phyloP scores from a whole-genome alignment of 1,140 invertebrate genomes.

The Meloidogyne floridensis region DNA sequence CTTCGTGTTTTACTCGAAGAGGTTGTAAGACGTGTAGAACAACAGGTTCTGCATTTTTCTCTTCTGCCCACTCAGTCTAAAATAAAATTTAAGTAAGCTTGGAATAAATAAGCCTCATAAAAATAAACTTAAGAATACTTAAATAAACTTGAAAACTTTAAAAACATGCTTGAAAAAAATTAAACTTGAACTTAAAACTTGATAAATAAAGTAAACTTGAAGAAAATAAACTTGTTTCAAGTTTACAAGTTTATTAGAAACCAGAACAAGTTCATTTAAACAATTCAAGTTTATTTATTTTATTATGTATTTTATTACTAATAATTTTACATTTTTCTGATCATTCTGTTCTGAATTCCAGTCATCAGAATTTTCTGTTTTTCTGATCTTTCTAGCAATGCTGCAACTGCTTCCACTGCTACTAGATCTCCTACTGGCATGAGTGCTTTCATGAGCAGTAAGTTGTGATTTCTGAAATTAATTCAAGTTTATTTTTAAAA shows the following conservation, averaged over 20 bases:
- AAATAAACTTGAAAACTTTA: not conserved
- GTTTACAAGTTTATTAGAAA: not conserved
- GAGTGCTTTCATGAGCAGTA: constrained; percentile 64
- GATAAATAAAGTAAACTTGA: no score
- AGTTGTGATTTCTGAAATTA: constrained; percentile 61
- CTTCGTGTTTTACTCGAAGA: not conserved
- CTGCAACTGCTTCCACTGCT: not conserved
- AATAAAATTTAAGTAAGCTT: not conserved
- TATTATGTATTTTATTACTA: not conserved
- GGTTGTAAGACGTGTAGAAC: not conserved
- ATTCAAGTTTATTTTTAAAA: no score
- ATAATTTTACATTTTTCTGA: no score
- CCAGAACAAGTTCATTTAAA: not conserved
- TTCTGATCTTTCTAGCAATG: constrained; percentile 11
- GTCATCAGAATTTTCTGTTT: not conserved
- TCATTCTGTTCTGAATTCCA: no score
- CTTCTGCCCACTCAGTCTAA: not conserved
- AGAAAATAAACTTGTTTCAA: no score
- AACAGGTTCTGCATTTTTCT: not conserved
- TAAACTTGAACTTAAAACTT: no score
- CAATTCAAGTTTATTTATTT: not conserved
- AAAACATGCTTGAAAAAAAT: no score
- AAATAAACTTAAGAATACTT: not conserved
- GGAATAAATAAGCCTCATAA: not conserved
- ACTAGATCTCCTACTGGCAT: constrained; percentile 37